phyloP scores from a whole-genome alignment of 2,113 vertebrate species.

The Acrocephalus arundinaceus region DNA sequence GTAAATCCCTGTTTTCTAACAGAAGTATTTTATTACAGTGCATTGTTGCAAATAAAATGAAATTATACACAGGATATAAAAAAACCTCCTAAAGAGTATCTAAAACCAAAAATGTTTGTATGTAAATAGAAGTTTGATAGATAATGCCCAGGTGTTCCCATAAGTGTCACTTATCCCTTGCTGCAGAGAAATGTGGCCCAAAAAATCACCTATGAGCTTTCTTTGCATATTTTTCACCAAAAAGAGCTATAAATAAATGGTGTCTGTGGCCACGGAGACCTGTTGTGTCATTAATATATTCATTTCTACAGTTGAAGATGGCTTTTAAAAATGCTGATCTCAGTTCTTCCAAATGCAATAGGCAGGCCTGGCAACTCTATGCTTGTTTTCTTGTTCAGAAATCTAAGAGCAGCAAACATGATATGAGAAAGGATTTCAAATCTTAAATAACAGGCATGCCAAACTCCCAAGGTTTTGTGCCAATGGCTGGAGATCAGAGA shows the following conservation, averaged over 20 bases:
- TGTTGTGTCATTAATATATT: not conserved
- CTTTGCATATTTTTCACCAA: not conserved
- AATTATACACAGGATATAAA: not conserved
- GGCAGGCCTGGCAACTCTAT: not conserved
- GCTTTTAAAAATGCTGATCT: not conserved
- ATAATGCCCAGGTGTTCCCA: not conserved
- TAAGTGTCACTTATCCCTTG: not conserved
- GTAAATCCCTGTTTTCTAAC: not conserved
- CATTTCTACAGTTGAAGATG: not conserved
- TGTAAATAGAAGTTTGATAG: not conserved
- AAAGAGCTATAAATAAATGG: not conserved
- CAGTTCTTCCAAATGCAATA: not conserved
- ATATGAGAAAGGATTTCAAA: not conserved
- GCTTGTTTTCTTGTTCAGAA: not conserved
- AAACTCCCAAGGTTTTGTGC: not conserved
- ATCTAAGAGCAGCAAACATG: not conserved
- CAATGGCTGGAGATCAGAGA: not conserved
- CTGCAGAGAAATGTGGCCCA: not conserved
- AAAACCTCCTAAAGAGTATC: not conserved
- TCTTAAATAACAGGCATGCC: not conserved
- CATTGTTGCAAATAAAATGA: not conserved
- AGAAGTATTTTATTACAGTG: not conserved
- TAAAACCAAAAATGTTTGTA: not conserved
- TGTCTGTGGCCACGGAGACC: not conserved
- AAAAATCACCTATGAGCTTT: not conserved